A percentile compares a stretch with the other conserved stretches of the same genome.
Evolutionary conservation across 1,140 invertebrate species (phyloP).

Genomic region (Pristionchus pacificus): DNA sequence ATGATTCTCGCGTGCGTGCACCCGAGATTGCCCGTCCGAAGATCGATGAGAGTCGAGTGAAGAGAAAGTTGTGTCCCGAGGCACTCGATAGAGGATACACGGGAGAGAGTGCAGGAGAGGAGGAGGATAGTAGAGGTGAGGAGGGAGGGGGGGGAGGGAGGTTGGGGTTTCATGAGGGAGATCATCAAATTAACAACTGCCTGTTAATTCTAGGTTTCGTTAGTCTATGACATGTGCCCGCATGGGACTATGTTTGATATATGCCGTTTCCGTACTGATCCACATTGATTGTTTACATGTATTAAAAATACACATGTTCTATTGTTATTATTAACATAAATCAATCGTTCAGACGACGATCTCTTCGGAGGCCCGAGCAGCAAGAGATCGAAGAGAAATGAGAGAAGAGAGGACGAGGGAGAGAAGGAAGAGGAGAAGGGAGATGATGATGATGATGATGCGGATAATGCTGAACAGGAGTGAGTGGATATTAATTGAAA

Average conservation of each 20-base stretch:
- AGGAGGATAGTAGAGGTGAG: conserved; percentile 3
- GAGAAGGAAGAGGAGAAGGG: conserved; percentile 5
- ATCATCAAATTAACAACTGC: neutral
- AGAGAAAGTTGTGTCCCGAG: conserved; percentile 2
- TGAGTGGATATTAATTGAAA: neutral
- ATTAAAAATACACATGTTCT: too few relatives aligned
- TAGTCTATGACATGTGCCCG: neutral
- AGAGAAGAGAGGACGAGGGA: neutral
- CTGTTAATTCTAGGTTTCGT: neutral
- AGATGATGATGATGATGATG: neutral
- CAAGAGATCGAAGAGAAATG: neutral
- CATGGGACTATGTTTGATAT: too few relatives aligned
- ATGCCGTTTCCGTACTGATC: too few relatives aligned
- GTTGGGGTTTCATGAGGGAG: too few relatives aligned
- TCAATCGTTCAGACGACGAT: neutral
- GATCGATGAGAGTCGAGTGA: too few relatives aligned
- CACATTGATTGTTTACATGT: too few relatives aligned
- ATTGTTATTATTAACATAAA: neutral
- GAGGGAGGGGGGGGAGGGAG: neutral
- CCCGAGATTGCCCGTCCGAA: too few relatives aligned
- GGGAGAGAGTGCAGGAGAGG: conserved; percentile 6
- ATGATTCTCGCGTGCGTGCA: too few relatives aligned
- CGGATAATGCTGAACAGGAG: neutral
- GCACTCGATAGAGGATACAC: neutral
- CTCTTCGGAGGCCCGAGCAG: neutral